These are phyloP conservation scores for Octodon degus DNA, from an alignment of 2,113 vertebrate genomes.

Conservation along the genomic window DNA sequence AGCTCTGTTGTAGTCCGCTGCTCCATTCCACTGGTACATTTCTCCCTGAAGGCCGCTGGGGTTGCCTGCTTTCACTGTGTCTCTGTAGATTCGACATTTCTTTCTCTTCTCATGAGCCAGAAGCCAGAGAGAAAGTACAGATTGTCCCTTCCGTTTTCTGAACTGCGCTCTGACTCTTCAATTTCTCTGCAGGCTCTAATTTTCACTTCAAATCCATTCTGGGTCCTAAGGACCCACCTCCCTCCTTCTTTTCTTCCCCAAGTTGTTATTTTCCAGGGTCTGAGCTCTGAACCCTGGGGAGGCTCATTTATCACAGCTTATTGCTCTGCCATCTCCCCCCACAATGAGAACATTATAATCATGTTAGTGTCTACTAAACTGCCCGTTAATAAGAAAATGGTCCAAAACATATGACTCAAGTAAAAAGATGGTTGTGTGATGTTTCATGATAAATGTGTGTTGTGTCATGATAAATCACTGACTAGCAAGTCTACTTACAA, in stretches of 20 bases:
- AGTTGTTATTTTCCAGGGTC: neutral
- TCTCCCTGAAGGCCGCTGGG: neutral
- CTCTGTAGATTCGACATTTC: neutral
- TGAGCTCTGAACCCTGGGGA: neutral
- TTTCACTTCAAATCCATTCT: neutral
- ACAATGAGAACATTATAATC: neutral
- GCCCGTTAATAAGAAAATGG: neutral
- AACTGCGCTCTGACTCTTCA: neutral
- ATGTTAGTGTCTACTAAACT: neutral
- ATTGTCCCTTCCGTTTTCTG: neutral
- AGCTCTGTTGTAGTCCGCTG: no score
- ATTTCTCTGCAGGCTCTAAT: neutral
- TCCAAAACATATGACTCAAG: slow-evolving; percentile 45
- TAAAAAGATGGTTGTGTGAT: slow-evolving; percentile 25
- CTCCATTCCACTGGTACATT: neutral
- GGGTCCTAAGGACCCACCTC: neutral
- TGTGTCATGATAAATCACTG: neutral
- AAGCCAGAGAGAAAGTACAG: neutral
- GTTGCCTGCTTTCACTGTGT: neutral
- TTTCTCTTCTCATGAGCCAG: neutral
- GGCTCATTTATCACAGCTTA: neutral
- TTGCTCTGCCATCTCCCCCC: neutral
- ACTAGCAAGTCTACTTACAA: neutral
- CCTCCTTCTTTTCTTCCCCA: neutral
- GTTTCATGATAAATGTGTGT: neutral